Base-by-base conservation (phyloP, 92 coral and sea anemone genomes). In the Metridium senile region DNA sequence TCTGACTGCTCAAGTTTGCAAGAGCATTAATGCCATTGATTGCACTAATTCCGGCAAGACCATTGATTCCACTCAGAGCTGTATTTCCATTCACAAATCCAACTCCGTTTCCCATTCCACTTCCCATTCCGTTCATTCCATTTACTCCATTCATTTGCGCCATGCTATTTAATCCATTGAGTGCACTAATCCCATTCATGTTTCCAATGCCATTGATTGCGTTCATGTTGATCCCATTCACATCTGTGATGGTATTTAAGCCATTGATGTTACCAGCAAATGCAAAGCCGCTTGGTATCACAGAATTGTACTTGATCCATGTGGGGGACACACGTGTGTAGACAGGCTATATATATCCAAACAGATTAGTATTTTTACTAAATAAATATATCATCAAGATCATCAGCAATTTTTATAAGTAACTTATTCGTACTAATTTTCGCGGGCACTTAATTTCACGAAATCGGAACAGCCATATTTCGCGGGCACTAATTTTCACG, bases 261-360 rank as follows among this genome's bases (percentile, higher is more conserved):
- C 98, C 94, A 58, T 89, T 92, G 16, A 93, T 81, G 74, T 93
- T 89, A 52, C 93, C 89, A 64, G 98, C 93, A 77, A 94, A 92
- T 43, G 97, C 94, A 75, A 91, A 91, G 25, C 97, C 97, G 58
- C 88, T 91, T 0, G 97, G 97, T 21, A 91, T 88, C 74, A 93
- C 91, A 18, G 97, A 93, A 68, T 90, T 92, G 93, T 94, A 94
- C 81, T 94, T 94, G 86, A 94, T 95, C 98, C 98, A 95, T 22
- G 98, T 95, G 46, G 98, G 98, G 17, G 97, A 91, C 39, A 95
- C 92, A 18, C 97, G 93, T 62, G 95, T 94, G 88, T 86, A 89
- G 59, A 88, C 91, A 74, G 93, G 90, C 93, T 94, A 82, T 72
- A 66, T 18, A 39, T 39, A 13, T 39, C 49, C 59, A 9, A 74